Evolutionary conservation across 1,140 invertebrate genomes (phyloP).

Genomic region (Ylistrum balloti): DNA sequence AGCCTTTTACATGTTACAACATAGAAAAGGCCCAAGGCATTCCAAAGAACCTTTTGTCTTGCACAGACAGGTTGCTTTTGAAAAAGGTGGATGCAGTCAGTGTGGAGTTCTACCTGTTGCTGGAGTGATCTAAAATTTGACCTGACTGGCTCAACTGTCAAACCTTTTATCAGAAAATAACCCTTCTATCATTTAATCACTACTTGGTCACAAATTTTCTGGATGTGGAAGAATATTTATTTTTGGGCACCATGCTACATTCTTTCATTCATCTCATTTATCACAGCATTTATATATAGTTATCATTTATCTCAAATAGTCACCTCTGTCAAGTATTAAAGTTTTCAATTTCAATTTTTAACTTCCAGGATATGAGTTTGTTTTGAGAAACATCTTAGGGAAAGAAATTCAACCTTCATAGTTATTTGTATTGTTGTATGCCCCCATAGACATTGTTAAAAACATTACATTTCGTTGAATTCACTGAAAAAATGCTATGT

Average conservation of each 20-base stretch:
- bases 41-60: constrained; percentile 38
- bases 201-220: constrained; percentile 4
- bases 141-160: not conserved
- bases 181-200: constrained; percentile 7
- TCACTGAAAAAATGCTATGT: too few relatives aligned
- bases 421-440: too few relatives aligned
- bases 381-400: too few relatives aligned
- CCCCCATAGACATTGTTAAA: too few relatives aligned
- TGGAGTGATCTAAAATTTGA: constrained; percentile 5
- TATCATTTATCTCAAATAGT: too few relatives aligned
- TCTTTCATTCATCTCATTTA: not conserved
- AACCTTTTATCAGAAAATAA: not conserved
- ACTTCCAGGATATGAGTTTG: too few relatives aligned
- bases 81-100: not conserved
- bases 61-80: not conserved
- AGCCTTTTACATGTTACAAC: not conserved
- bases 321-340: too few relatives aligned
- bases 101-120: not conserved
- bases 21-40: constrained; percentile 37
- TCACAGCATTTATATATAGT: not conserved
- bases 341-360: too few relatives aligned
- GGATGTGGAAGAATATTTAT: not conserved
- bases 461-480: too few relatives aligned
- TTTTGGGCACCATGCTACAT: not conserved
- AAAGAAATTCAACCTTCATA: too few relatives aligned